Percentiles rank a stretch among this genome's conserved stretches.
Conservation (phyloP, 2,797 vertebrate genomes). For the Molossus molossus region DNA sequence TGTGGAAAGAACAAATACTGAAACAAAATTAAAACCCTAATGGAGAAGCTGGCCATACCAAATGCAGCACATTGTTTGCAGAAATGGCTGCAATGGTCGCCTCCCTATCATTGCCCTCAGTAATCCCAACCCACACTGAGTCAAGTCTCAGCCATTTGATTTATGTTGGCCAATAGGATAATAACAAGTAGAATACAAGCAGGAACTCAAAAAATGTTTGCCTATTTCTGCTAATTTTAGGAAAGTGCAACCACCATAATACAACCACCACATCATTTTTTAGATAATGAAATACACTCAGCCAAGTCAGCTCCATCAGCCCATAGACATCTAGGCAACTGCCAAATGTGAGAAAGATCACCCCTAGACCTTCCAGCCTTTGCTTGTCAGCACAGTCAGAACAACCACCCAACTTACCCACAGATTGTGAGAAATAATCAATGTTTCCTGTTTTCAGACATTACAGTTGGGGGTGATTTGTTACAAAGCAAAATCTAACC, state of each 20-base stretch:
- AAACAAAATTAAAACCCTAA: conserved; percentile 32
- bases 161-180: background rate
- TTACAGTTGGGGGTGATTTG: background rate
- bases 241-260: background rate
- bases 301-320: background rate
- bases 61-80: background rate
- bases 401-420: background rate
- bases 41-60: background rate
- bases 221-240: background rate
- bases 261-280: background rate
- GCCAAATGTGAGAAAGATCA: background rate
- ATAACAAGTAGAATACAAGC: background rate
- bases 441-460: background rate
- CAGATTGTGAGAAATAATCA: background rate
- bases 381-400: background rate
- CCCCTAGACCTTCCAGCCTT: background rate
- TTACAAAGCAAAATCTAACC: conserved; percentile 33
- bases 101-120: background rate
- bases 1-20: conserved; percentile 21
- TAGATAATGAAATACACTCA: background rate
- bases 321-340: background rate
- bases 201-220: background rate
- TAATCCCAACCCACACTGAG: background rate
- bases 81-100: background rate
- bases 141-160: background rate